Percentiles rank a stretch among this genome's conserved stretches.
Conservation (phyloP, 1,140 invertebrate genomes). For the Drosophila biarmipes region DNA sequence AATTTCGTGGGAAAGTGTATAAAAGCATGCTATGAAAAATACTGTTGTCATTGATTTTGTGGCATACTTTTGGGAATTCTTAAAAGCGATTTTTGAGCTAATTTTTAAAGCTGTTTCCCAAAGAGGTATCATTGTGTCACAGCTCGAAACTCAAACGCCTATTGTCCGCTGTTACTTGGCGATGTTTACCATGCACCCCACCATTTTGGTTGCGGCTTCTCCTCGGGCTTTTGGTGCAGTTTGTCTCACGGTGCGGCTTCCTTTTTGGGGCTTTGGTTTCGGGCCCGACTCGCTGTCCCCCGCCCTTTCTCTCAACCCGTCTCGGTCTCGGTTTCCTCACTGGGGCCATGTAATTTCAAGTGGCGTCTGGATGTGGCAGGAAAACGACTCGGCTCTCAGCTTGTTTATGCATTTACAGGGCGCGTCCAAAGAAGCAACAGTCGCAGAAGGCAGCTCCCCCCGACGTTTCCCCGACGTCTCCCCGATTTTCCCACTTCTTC, state of each 20-base stretch:
- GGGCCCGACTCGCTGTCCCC: neutral
- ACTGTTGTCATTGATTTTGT: no score
- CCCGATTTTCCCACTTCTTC: neutral
- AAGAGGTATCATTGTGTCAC: neutral
- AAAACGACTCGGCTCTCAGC: slow-evolving; percentile 38
- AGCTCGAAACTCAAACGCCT: neutral
- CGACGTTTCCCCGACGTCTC: neutral
- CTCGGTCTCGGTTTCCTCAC: slow-evolving; percentile 5
- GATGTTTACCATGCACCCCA: neutral
- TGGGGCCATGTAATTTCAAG: slow-evolving; percentile 50
- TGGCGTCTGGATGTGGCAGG: slow-evolving; percentile 41
- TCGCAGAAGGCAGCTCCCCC: slow-evolving; percentile 23
- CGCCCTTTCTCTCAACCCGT: neutral
- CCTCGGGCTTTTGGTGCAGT: neutral
- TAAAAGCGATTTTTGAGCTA: neutral
- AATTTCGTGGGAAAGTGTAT: no score
- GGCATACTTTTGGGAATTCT: no score
- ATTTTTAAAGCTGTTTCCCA: neutral
- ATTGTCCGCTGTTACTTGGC: neutral
- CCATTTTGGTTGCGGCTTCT: slow-evolving; percentile 5
- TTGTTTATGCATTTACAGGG: slow-evolving; percentile 74
- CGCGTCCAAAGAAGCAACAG: slow-evolving; percentile 58
- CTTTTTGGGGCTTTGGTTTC: slow-evolving; percentile 11
- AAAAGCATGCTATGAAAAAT: no score
- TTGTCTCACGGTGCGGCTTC: slow-evolving; percentile 21